A percentile compares a stretch with the other conserved stretches of the same genome.
Conservation (phyloP, 1,140 invertebrate genomes). For the Macrosteles quadrilineatus region DNA sequence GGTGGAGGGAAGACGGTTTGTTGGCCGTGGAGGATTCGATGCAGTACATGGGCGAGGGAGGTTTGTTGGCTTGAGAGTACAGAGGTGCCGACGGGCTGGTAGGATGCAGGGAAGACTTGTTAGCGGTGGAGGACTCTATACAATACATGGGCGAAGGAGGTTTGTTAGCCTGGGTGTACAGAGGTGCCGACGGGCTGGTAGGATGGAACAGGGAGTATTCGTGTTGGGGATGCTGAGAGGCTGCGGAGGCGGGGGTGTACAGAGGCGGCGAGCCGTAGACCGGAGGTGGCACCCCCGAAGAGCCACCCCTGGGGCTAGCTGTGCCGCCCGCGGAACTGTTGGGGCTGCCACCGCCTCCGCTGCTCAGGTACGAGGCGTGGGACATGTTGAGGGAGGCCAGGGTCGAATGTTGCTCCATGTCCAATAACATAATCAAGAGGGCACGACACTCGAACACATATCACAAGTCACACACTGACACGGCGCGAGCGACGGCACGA, state of each 20-base stretch:
- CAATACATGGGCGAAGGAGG: too few species aligned
- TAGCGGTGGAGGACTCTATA: too few species aligned
- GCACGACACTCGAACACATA: constrained; percentile 27
- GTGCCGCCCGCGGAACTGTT: constrained; percentile 53
- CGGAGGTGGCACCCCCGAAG: constrained; percentile 47
- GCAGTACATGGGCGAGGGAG: too few species aligned
- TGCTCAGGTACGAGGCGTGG: constrained; percentile 53
- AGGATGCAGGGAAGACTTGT: too few species aligned
- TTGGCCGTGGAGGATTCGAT: constrained; percentile 45
- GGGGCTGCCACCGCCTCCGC: constrained; percentile 52
- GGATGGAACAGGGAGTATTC: background rate
- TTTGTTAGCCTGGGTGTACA: constrained; percentile 35
- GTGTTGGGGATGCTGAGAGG: constrained; percentile 52
- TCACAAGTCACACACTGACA: constrained; percentile 27
- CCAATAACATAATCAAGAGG: constrained; percentile 64
- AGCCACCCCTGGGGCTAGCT: constrained; percentile 41
- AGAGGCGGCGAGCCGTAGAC: constrained; percentile 60
- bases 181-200: background rate
- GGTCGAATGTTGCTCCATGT: constrained; percentile 80
- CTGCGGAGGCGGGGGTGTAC: constrained; percentile 41
- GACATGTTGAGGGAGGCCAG: constrained; percentile 84
- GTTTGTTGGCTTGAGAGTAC: too few species aligned
- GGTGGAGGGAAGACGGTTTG: constrained; percentile 50
- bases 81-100: too few species aligned
- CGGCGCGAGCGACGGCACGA: constrained; percentile 31